Evolutionary conservation across 2,797 vertebrate species (phyloP).

Genomic region (Sebastes steindachneri): DNA sequence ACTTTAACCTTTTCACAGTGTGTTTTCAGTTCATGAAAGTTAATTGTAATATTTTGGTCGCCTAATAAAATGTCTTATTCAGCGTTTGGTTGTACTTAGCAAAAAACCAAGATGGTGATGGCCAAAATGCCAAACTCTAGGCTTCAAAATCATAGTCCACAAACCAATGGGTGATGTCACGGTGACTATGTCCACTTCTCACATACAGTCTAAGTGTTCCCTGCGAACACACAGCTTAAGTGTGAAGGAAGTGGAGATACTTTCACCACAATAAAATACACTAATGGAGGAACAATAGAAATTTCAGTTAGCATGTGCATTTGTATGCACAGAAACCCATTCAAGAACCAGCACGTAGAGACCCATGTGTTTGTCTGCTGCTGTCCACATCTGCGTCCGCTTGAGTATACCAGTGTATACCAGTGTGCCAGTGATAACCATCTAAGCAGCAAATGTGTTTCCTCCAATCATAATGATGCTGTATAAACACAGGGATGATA

Average conservation of each 20-base stretch:
- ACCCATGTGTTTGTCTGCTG: not conserved
- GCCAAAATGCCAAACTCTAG: not conserved
- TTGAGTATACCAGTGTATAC: not conserved
- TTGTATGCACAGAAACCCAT: not conserved
- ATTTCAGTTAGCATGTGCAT: not conserved
- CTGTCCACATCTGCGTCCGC: not conserved
- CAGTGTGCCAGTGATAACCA: not conserved
- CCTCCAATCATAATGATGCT: not conserved
- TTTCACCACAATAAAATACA: not conserved
- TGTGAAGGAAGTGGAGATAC: not conserved
- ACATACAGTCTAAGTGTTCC: not conserved
- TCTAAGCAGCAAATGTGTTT: not conserved
- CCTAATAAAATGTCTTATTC: no score
- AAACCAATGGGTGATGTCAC: not conserved
- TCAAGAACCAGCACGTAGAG: not conserved
- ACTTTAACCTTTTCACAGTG: no score
- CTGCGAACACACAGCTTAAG: not conserved
- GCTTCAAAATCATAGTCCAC: accelerated
- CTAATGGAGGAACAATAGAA: not conserved
- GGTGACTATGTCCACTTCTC: not conserved
- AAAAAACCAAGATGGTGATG: no score
- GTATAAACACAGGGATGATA: not conserved
- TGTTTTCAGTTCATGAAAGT: no score
- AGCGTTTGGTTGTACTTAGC: no score
- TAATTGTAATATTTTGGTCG: no score